Evolutionary conservation across 2,113 vertebrate species (phyloP), one percentile per base, ranked within the genome.

Genomic region (Talpa occidentalis): DNA sequence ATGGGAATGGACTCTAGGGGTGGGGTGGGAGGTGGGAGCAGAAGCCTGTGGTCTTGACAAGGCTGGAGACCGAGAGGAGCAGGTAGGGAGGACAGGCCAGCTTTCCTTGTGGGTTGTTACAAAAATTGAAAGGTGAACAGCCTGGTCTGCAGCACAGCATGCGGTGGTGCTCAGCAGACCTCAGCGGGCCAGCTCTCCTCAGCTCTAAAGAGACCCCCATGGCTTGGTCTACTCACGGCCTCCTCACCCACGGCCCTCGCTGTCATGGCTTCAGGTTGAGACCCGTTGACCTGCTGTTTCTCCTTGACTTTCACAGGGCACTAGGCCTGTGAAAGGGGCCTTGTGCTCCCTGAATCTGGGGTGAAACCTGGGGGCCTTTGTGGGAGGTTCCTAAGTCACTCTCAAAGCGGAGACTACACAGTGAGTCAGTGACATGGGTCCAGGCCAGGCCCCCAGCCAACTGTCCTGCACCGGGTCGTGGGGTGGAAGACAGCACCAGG

Each of bases 121-220:
- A 49, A 79, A 81, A 60, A 74, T 35, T 15, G 35, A 42, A 54
- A 52, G 52, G 49, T 6, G 49, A 21, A 24, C 49, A n/a, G 37
- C 32, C 54, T 11, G 8, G 86, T 8, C 30, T 3, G 0, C 15
- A 59, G 52, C 5, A n/a, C 3, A 59, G n/a, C 16, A 17, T 0
- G 17, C 5, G 19, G 66, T 59, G 62, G 59, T 24, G 16, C 35
- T 10, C 24, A n/a, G 26, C 56, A 30, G 37, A 24, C 5, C 66
- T 42, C 35, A 16, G 82, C 32, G 26, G 47, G 47, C 47, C 47
- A 56, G 30, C 32, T 6, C 0, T 37, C 56, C 40, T 91, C 9
- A 78, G 40, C 9, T 37, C 54, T 62, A 52, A 78, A 35, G 40
- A 59, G 37, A 66, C 40, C 47, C 26, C 73, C 47, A 19, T 9